Base-by-base conservation (phyloP, 2,888 invertebrate genomes). In the Eupithecia centaureata region DNA sequence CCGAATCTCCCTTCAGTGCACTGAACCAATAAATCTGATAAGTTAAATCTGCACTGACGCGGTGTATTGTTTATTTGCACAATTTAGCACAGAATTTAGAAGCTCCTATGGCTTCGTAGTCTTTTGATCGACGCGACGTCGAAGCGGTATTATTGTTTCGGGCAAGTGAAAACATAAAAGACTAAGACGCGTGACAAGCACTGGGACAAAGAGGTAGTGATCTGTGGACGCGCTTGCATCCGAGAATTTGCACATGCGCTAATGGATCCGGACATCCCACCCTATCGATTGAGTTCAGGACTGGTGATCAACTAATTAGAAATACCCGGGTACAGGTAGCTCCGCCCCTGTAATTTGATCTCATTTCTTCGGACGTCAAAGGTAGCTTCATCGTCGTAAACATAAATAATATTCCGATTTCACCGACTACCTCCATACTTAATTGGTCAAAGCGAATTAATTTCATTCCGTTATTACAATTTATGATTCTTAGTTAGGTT, bases 211-310 rank as follows among this genome's bases (percentile, higher is more conserved):
- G 10, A 7, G 22, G 1, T 18, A 22, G 47, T 2, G 22, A 2
- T 47, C 15, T 15, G 35, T 15, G 18, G 7, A 18, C 3, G 1
- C n/a, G 5, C 42, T 18, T 42, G 10, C 10, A 42, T 18, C 10
- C 42, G 42, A 42, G 42, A 42, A 7, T 4, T 22, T 47, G 47
- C 47, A 47, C 47, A 47, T 47, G 47, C 47, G 47, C 47, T 47
- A 22, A 10, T 47, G 47, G 22, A 47, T 12, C 22, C 47, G 8
- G 47, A 12, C 10, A 22, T 18, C 18, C 47, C 47, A 10, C 22
- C 4, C 10, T 47, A 47, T 47, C 47, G 47, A 47, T 47, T 22
- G 1, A 22, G 22, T 8, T 8, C 18, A 18, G 22, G 47, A 18
- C 18, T n/a, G n/a, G n/a, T n/a, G n/a, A n/a, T n/a, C n/a, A n/a